Percentiles rank a stretch among this genome's conserved stretches.
phyloP scores from a whole-genome alignment of 2,113 vertebrate genomes.

The Myiagra hebetior region DNA sequence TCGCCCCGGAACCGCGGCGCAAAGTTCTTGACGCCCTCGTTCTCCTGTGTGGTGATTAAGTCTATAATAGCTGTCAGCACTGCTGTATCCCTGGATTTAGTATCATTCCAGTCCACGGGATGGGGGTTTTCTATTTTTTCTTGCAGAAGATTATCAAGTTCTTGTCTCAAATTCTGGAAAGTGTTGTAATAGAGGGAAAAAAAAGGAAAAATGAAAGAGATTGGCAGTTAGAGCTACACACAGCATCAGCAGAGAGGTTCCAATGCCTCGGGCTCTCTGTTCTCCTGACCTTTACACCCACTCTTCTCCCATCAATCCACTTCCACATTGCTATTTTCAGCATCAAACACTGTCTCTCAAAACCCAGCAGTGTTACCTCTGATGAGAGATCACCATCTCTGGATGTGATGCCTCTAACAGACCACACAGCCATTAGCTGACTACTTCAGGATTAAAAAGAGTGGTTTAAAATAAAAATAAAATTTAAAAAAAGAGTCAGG shows the following conservation, averaged over 20 bases:
- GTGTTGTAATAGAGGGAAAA: background rate
- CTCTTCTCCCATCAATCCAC: background rate
- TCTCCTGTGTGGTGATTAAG: slow-evolving; percentile 95
- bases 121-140: slow-evolving; percentile 90
- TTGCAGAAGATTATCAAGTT: slow-evolving; percentile 88
- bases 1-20: slow-evolving; percentile 72
- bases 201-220: background rate
- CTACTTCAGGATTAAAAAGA: background rate
- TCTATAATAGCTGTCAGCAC: slow-evolving; percentile 94
- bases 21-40: slow-evolving; percentile 56
- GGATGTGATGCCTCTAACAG: background rate
- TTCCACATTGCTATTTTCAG: background rate
- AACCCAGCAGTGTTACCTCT: background rate
- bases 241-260: background rate
- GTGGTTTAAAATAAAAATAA: background rate
- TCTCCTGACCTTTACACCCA: background rate
- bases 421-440: background rate
- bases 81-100: slow-evolving; percentile 85
- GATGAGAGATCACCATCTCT: background rate
- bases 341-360: background rate
- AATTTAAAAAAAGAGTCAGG: too few species aligned
- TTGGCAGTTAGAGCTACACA: background rate
- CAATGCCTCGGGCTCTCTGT: background rate
- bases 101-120: slow-evolving; percentile 90
- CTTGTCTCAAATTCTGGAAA: slow-evolving; percentile 83